Evolutionary conservation across 2,113 vertebrate species (phyloP), one percentile per base, ranked within the genome.

Genomic region (Neomonachus schauinslandi): DNA sequence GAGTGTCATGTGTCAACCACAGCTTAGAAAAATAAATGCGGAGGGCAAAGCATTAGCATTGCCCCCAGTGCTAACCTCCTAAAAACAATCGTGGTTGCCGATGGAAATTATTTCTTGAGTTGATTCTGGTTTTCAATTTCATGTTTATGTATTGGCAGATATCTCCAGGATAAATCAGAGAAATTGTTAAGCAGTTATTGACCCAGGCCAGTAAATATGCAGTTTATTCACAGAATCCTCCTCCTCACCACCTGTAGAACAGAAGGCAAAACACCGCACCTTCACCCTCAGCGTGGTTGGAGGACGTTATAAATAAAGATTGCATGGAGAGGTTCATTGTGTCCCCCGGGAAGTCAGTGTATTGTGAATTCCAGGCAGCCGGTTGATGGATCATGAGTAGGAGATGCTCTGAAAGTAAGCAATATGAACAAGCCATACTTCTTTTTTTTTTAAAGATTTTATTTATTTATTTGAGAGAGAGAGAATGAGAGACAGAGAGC

Each of bases 221-320:
- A 71, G n/a, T 65, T 96, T 96, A 46, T 65, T 97, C 81, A 33
- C 83, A 74, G 96, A 89, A 51, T 51, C 96, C 72, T 80, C 88
- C 95, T 96, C 96, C 85, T 93, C 76, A 53, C 84, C 97, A 77
- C 80, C 94, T 94, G 95, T 46, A 65, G 74, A 91, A 65, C 89
- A 95, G 96, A 96, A 95, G 89, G 63, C 77, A 61, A 59, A 95
- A 88, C 63, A 14, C 8, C 28, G 51, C 31, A 63, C 77, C 59
- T 89, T 79, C n/a, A 91, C n/a, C 33, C 51, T 0, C 82, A 63
- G 91, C 5, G 1, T 12, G 13, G 46, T 49, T 61, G 69, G 69
- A 91, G 84, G 63, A 57, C 39, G 19, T 53, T 31, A 36, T 61
- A 92, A 81, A 87, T 42, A 96, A 87, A 76, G 72, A 61, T 74